Percentiles rank a stretch among this genome's conserved stretches.
Evolutionary conservation across 2,888 invertebrate genomes (phyloP).

Genomic region (Zelleria hepariella): DNA sequence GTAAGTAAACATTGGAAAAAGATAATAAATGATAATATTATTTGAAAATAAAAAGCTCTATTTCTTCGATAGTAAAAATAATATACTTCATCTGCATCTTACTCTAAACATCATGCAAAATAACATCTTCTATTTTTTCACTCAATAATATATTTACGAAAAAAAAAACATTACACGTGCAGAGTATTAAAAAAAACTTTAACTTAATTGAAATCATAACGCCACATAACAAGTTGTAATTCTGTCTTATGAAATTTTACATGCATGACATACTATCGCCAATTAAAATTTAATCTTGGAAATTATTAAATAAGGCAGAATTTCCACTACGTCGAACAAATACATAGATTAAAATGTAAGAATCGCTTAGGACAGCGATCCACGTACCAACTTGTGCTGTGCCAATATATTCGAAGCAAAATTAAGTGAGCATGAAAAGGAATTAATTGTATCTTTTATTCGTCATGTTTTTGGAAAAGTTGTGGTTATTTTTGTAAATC

Average conservation of each 20-base stretch:
- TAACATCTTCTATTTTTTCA: too few species aligned
- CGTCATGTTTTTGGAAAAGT: neutral
- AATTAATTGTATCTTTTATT: neutral
- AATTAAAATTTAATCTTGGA: neutral
- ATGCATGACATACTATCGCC: neutral
- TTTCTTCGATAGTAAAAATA: too few species aligned
- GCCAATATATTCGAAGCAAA: slow-evolving; percentile 22
- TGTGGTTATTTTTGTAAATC: neutral
- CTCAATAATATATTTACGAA: too few species aligned
- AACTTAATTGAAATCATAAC: neutral
- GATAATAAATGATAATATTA: too few species aligned
- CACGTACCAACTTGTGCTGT: slow-evolving; percentile 70
- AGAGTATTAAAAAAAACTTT: neutral
- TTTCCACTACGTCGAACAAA: neutral
- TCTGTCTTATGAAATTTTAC: neutral
- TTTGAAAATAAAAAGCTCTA: too few species aligned
- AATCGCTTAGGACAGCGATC: neutral
- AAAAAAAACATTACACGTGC: neutral
- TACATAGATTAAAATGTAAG: neutral
- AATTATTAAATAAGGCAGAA: neutral
- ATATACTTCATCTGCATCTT: too few species aligned
- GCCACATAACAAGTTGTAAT: neutral
- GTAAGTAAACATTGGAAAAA: too few species aligned
- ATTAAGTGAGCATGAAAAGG: slow-evolving; percentile 3
- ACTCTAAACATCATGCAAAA: too few species aligned